These are phyloP conservation scores for Botia almorhae DNA, from an alignment of 2,797 vertebrate genomes.

Conservation along the genomic window DNA sequence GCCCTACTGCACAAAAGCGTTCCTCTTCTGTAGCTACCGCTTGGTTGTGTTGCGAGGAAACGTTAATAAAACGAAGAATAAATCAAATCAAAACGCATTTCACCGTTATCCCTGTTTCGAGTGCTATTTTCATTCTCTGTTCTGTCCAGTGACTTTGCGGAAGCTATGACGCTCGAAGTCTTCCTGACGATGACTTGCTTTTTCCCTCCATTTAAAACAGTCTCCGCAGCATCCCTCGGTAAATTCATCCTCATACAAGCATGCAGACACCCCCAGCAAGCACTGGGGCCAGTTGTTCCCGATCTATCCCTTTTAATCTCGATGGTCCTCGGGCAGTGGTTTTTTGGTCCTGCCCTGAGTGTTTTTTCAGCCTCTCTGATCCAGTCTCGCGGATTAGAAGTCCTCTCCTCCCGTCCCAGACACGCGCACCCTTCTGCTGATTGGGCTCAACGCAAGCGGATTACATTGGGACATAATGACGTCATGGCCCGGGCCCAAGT, in stretches of 20 bases:
- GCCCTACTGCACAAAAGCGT: slow-evolving; percentile 47
- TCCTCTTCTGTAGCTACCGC: slow-evolving; percentile 36
- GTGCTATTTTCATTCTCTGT: slow-evolving; percentile 25
- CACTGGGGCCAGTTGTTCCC: slow-evolving; percentile 75
- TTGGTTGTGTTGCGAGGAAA: neutral
- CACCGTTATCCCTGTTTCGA: slow-evolving; percentile 25
- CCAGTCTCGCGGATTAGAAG: slow-evolving; percentile 86
- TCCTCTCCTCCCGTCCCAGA: slow-evolving; percentile 84
- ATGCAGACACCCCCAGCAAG: slow-evolving; percentile 72
- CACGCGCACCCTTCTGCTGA: slow-evolving; percentile 88
- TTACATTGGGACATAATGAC: slow-evolving; percentile 98
- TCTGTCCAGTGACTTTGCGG: slow-evolving; percentile 39
- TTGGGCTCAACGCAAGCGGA: slow-evolving; percentile 92
- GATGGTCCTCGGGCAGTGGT: slow-evolving; percentile 76
- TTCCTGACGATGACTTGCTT: slow-evolving; percentile 41
- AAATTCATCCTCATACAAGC: slow-evolving; percentile 66
- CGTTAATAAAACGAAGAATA: slow-evolving; percentile 35
- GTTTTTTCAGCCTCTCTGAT: slow-evolving; percentile 82
- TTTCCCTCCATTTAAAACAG: slow-evolving; percentile 67
- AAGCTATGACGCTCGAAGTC: slow-evolving; percentile 37
- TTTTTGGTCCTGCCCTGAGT: slow-evolving; percentile 74
- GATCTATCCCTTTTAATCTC: slow-evolving; percentile 79
- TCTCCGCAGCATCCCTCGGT: slow-evolving; percentile 72
- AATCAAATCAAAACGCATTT: slow-evolving; percentile 19
- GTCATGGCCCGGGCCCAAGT: slow-evolving; percentile 92